Evolutionary conservation across 2,888 invertebrate species (phyloP), one percentile per base, ranked within the genome.

Genomic region (Polydrusus pterygomalis): DNA sequence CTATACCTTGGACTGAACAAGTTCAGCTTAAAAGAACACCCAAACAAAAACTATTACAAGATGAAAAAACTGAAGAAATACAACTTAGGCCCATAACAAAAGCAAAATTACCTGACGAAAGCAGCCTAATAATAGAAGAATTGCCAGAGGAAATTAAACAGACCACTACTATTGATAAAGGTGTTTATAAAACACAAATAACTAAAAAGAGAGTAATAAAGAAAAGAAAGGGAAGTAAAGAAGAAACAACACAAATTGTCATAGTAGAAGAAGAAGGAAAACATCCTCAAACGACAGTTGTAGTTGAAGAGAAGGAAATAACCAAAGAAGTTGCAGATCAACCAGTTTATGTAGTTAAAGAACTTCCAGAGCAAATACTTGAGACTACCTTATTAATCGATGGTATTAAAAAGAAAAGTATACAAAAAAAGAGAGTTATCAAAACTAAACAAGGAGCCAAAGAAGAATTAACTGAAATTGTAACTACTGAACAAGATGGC

Each of bases 401-500:
- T 56, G 88, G 87, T 2, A 80, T 84, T 78, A 81, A 82, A 13
- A 81, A 74, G 56, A 80, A 78, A 51, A 70, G 75, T 45, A 67
- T 79, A 2, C 51, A 38, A 6, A 81, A 77, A 45, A 81, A 81
- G 58, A 34, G 80, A n/a, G 75, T 79, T 18, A 82, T 82, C 10
- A 83, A 83, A 71, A 85, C 83, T 0, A 87, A 87, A 76, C 84
- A 83, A 47, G 87, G 86, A 2, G 83, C 82, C 17, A 85, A 85
- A 70, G 77, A 87, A 65, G 84, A 87, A 82, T 81, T 83, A 0
- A 86, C 87, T 51, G 86, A 88, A 84, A 88, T 87, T 73, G 83
- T 86, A 56, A 88, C 88, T 11, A 83, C 88, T 40, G 86, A 84
- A 83, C 45, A 73, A 65, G 78, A 78, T 43, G 79, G 75, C 7